Evolutionary conservation across 2,113 vertebrate species (phyloP).

Genomic region (Dicrurus megarhynchus): DNA sequence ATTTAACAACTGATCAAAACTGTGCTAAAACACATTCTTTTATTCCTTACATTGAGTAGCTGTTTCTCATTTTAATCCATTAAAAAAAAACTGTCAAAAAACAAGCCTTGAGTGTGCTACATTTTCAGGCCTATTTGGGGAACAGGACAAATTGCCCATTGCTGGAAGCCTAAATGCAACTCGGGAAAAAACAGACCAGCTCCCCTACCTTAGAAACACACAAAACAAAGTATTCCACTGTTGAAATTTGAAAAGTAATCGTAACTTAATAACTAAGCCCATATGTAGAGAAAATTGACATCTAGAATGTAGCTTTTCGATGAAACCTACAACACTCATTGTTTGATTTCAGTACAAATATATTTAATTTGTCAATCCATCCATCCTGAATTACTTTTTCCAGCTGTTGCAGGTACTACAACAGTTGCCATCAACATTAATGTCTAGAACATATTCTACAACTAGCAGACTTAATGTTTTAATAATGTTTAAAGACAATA

Average conservation of each 20-base stretch:
- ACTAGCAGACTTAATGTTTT: neutral
- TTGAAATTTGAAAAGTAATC: neutral
- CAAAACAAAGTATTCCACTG: neutral
- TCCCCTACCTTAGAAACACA: neutral
- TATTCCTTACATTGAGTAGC: neutral
- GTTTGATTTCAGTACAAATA: neutral
- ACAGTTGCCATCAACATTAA: neutral
- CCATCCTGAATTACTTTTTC: neutral
- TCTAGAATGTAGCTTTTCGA: neutral
- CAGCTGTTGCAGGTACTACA: neutral
- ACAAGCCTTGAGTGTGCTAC: neutral
- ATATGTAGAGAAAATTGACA: neutral
- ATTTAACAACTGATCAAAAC: neutral
- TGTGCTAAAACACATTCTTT: neutral
- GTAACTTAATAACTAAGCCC: neutral
- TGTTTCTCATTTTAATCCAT: neutral
- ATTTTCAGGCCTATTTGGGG: neutral
- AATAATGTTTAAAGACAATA: slow-evolving; percentile 8
- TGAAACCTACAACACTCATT: neutral
- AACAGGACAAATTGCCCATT: neutral
- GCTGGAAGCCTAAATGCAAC: neutral
- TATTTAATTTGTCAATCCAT: slow-evolving; percentile 8
- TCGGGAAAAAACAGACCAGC: neutral
- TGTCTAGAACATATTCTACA: neutral
- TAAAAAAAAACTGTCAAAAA: neutral